Evolutionary conservation across 2,888 invertebrate species (phyloP), one percentile per base, ranked within the genome.

Genomic region (Galerucella calmariensis): DNA sequence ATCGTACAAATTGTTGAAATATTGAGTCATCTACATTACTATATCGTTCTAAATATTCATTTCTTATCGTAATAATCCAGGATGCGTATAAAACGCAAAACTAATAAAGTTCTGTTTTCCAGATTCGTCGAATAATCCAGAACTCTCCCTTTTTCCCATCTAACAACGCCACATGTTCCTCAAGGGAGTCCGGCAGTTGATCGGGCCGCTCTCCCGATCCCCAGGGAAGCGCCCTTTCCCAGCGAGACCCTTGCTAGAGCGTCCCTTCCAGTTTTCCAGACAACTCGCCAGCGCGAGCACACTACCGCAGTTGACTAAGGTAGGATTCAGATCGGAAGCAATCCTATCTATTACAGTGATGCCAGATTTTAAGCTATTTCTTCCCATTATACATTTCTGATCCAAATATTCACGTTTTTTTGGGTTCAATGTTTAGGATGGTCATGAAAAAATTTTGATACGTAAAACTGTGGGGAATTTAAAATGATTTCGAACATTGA

Each of bases 221-320:
- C 79, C 63, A 46, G 79, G 79, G 80, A 77, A 72, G 70, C 76
- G 67, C 74, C 80, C 78, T 71, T 76, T 72, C 69, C 72, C 76
- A 62, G 46, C 61, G 27, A 70, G 56, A 59, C 65, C 59, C 51
- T 75, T 46, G 63, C 16, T n/a, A 20, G 27, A 44, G 62, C 67
- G 20, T 11, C 70, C 48, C 69, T 46, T 69, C 41, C 67, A 69
- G 24, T 69, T 69, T 70, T 41, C 51, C 70, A 77, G 76, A 76
- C 74, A 72, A 65, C 72, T 78, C 27, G 74, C 75, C 44, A 73
- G 77, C 68, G 74, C 75, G 24, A 70, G 75, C 68, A 72, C 77
- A 51, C 75, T 84, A 69, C 84, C 84, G 56, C 81, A 82, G 77
- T 81, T 84, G 51, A 84, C 84, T 46, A 84, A 84, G 82, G 84